Evolutionary conservation across 1,140 invertebrate genomes (phyloP).

Genomic region (Vanessa atalanta): DNA sequence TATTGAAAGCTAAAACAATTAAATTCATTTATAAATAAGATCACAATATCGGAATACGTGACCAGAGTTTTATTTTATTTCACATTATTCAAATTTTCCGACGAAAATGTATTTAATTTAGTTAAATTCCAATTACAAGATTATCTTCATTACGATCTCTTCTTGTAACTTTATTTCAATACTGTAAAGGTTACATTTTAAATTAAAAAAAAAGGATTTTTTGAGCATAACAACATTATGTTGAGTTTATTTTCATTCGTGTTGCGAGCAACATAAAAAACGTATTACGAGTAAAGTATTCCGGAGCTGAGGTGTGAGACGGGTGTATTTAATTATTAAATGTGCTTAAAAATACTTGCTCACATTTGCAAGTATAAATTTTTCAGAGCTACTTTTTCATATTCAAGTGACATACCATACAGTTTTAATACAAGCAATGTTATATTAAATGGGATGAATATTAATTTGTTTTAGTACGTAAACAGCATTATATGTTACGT

Average conservation of each 20-base stretch:
- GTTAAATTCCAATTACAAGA: neutral
- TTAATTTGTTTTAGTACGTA: neutral
- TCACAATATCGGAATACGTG: no score
- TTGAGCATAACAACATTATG: constrained; percentile 35
- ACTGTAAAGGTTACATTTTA: constrained; percentile 16
- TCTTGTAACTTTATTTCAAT: constrained; percentile 5
- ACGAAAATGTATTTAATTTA: neutral
- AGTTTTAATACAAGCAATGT: neutral
- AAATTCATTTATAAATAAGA: no score
- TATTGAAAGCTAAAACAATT: no score
- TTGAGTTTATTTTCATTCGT: constrained; percentile 47
- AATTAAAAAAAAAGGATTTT: constrained; percentile 37
- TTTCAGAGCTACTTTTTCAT: neutral
- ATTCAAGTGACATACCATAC: neutral
- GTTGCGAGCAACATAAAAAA: constrained; percentile 40
- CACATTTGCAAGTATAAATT: constrained; percentile 13
- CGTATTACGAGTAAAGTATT: constrained; percentile 27
- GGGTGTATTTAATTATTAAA: constrained; percentile 50
- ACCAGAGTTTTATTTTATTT: no score
- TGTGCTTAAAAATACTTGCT: constrained; percentile 44
- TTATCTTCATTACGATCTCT: neutral
- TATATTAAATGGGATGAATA: neutral
- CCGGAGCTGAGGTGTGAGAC: constrained; percentile 32
- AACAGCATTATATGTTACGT: neutral
- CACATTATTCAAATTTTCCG: no score